phyloP scores from a whole-genome alignment of 1,140 invertebrate genomes.

The Dolichoris vasculosae region DNA sequence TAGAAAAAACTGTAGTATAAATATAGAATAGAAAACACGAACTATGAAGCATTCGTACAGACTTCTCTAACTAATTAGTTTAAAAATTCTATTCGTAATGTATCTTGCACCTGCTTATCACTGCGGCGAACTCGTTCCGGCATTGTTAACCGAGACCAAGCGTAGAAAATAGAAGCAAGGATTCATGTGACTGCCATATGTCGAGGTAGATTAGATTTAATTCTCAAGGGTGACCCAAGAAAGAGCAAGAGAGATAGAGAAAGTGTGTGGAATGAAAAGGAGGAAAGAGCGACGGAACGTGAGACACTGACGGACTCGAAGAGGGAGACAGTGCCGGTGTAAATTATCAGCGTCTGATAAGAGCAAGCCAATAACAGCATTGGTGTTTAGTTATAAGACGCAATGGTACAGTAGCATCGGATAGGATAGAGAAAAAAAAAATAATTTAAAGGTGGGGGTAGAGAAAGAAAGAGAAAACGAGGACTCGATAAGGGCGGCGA shows the following conservation, averaged over 20 bases:
- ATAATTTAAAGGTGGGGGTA: neutral
- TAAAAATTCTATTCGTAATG: neutral
- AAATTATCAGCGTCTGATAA: conserved; percentile 46
- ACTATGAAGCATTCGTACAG: neutral
- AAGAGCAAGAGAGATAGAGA: neutral
- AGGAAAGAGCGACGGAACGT: neutral
- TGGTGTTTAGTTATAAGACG: neutral
- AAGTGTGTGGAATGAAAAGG: too few species aligned
- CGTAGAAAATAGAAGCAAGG: conserved; percentile 17
- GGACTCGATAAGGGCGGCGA: too few species aligned
- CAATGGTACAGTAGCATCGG: neutral
- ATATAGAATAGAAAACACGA: neutral
- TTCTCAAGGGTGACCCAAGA: neutral
- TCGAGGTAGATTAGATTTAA: conserved; percentile 30
- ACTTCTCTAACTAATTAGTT: conserved; percentile 11
- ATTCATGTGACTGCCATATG: neutral
- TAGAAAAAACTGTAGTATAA: too few species aligned
- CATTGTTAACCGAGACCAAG: conserved; percentile 21
- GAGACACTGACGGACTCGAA: neutral
- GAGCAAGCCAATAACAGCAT: conserved; percentile 28
- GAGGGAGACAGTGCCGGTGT: neutral
- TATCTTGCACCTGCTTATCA: neutral
- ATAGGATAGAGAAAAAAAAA: neutral
- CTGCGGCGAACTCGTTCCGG: neutral
- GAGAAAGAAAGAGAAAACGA: neutral